These are phyloP conservation scores for Nomada flava DNA, from an alignment of 2,888 invertebrate species.

Conservation along the genomic window DNA sequence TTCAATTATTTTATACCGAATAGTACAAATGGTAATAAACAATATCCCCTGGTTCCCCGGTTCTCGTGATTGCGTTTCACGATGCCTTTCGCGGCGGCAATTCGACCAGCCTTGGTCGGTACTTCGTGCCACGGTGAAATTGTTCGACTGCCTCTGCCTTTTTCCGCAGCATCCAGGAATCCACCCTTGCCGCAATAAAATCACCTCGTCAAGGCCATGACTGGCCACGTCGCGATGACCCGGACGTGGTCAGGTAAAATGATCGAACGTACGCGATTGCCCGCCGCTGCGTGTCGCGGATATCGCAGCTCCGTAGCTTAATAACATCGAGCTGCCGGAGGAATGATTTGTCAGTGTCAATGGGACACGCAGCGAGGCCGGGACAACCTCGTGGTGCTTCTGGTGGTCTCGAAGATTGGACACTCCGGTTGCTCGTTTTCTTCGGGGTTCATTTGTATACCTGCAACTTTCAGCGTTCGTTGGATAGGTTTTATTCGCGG, in stretches of 20 bases:
- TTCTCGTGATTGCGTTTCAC: slow-evolving; percentile 35
- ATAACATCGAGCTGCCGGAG: slow-evolving; percentile 17
- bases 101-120: slow-evolving; percentile 57
- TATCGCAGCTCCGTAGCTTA: slow-evolving; percentile 10
- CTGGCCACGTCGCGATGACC: slow-evolving; percentile 55
- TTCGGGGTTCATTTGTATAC: not conserved
- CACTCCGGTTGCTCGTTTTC: not conserved
- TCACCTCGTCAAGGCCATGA: not conserved
- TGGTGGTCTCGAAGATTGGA: not conserved
- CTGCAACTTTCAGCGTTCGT: too few species aligned
- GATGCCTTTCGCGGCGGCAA: slow-evolving; percentile 24
- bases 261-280: slow-evolving; percentile 42
- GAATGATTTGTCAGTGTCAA: slow-evolving; percentile 58
- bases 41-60: not conserved
- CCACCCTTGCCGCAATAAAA: slow-evolving; percentile 30
- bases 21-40: too few species aligned
- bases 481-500: too few species aligned
- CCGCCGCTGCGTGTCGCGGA: slow-evolving; percentile 22
- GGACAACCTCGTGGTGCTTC: not conserved
- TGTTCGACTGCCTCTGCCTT: slow-evolving; percentile 63
- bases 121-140: slow-evolving; percentile 47
- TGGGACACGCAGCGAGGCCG: slow-evolving; percentile 9
- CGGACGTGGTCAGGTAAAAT: slow-evolving; percentile 49
- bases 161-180: slow-evolving; percentile 48
- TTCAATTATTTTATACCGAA: too few species aligned